phyloP scores from a whole-genome alignment of 2,797 vertebrate species.

The Ateles fusciceps region DNA sequence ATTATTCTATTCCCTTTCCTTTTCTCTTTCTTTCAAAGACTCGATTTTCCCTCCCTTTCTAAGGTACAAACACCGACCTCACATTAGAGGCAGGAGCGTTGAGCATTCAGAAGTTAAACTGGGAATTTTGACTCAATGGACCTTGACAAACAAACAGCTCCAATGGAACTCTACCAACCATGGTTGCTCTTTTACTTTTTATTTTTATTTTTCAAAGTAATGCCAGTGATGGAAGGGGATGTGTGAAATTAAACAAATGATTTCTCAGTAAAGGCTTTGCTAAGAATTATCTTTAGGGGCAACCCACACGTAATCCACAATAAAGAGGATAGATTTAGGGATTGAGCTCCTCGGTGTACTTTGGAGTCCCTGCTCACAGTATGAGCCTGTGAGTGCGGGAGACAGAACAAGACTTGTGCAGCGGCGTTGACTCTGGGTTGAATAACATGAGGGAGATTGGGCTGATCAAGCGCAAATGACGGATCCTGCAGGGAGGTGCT shows the following conservation, averaged over 20 bases:
- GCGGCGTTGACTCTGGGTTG: not conserved
- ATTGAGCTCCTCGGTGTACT: constrained; percentile 27
- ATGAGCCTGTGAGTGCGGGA: not conserved
- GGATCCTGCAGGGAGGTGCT: not conserved
- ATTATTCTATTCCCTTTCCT: constrained; percentile 8
- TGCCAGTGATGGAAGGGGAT: constrained; percentile 50
- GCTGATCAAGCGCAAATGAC: not conserved
- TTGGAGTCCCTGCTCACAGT: not conserved
- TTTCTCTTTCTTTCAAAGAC: not conserved
- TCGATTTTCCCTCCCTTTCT: not conserved
- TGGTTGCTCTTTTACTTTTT: constrained; percentile 13
- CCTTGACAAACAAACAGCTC: constrained; percentile 61
- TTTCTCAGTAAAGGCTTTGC: constrained; percentile 66
- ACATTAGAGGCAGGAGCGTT: not conserved
- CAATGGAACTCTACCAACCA: constrained; percentile 71
- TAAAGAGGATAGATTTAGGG: constrained; percentile 47
- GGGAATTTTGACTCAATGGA: constrained; percentile 60
- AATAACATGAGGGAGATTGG: not conserved
- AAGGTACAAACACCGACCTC: constrained; percentile 30
- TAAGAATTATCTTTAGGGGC: constrained; percentile 66
- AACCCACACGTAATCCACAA: constrained; percentile 72
- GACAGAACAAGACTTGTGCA: not conserved
- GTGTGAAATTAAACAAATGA: constrained; percentile 67
- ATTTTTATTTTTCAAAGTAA: not conserved
- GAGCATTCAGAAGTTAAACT: not conserved